Base-by-base conservation (phyloP, 2,113 vertebrate genomes). In the Coreoperca whiteheadi region DNA sequence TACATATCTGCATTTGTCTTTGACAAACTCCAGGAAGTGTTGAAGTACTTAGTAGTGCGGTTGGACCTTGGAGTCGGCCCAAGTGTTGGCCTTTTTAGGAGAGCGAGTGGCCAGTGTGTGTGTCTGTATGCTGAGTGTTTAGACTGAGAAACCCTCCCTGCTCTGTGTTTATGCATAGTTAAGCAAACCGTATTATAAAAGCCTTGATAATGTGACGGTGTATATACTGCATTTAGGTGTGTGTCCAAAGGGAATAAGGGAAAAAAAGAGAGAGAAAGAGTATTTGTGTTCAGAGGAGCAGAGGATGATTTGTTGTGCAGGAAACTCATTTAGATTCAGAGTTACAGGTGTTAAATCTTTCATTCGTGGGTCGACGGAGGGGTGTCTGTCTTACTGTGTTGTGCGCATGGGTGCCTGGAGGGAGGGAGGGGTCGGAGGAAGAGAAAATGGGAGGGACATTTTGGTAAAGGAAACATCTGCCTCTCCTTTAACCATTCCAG, bases 401-500 rank as follows among this genome's bases (percentile, higher is more conserved):
- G 61, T 69, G 57, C 48, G 57, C 34, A 6, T 69, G 64, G 16
- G 56, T 57, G 65, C 16, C 20, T 56, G 72, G 79, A 69, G 46
- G 64, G 11, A 77, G 30, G 12, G 48, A 84, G 64, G 32, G 25
- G 25, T 54, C 12, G 11, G 65, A 69, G 73, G 78, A 74, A 84
- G 53, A 82, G 65, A 51, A 46, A 66, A 57, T 46, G 34, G 82
- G 64, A 86, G 65, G 50, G 39, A 74, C 54, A 54, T 46, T 46
- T 76, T 81, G 50, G 82, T 63, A 89, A 82, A 93, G 92, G 93
- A 94, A 95, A 95, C 94, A 93, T 94, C 94, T 93, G 93, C 83
- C 81, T 89, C 86, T 85, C 67, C 84, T 79, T 83, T 86, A 74
- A 41, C 67, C 32, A 16, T 61, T 81, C 72, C 77, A 74, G 28